Conservation (phyloP, 2,888 invertebrate genomes). For the Dolomedes plantarius region DNA sequence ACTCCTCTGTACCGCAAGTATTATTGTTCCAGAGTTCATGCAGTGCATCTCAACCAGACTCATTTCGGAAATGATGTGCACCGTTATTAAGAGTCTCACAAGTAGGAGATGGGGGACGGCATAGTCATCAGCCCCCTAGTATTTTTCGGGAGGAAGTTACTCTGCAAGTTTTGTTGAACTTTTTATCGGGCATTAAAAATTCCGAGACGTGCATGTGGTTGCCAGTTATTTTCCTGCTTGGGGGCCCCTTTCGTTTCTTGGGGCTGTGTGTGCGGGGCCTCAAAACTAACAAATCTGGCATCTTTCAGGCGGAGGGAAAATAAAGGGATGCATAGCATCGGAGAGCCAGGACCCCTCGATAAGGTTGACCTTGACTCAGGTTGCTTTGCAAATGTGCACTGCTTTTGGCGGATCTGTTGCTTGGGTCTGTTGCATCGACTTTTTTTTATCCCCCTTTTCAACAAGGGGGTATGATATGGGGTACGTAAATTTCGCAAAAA, state of each 20-base stretch:
- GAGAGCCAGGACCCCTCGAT: conserved; percentile 43
- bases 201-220: conserved; percentile 9
- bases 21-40: too few relatives aligned
- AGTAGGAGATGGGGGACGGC: too few relatives aligned
- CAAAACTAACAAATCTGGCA: conserved; percentile 69
- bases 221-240: conserved; percentile 5
- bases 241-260: conserved; percentile 16
- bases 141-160: background rate
- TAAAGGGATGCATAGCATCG: conserved; percentile 45
- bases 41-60: too few relatives aligned
- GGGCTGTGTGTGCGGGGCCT: conserved; percentile 4
- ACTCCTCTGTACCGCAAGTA: too few relatives aligned
- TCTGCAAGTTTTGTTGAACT: conserved; percentile 5
- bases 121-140: background rate
- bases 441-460: too few relatives aligned
- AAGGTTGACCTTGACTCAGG: conserved; percentile 65
- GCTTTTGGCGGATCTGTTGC: background rate
- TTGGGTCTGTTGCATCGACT: background rate
- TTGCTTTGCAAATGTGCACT: background rate
- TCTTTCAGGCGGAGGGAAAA: conserved; percentile 56
- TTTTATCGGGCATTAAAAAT: conserved; percentile 18
- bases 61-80: too few relatives aligned
- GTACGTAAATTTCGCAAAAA: too few relatives aligned
- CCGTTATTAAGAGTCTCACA: too few relatives aligned
- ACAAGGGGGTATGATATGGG: too few relatives aligned